Conservation (phyloP, 2,113 vertebrate species). For the Sardina pilchardus region DNA sequence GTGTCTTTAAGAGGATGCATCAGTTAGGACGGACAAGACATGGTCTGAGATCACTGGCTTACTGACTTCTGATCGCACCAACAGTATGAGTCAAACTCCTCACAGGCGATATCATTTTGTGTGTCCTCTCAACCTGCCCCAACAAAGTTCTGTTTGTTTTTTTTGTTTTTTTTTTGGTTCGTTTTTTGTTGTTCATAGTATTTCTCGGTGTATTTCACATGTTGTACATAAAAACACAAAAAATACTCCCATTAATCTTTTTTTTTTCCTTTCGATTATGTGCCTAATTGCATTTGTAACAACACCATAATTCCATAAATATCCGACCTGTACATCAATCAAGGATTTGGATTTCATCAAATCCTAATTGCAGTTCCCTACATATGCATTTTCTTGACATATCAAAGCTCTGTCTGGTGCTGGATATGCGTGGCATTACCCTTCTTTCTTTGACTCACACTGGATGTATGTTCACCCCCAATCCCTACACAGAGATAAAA, state of each 20-base stretch:
- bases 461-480: not conserved
- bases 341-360: not conserved
- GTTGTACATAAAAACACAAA: slow-evolving; percentile 13
- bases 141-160: not conserved
- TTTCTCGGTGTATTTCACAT: not conserved
- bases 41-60: slow-evolving; percentile 8
- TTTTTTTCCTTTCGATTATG: not conserved
- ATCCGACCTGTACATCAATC: slow-evolving; percentile 1
- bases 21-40: not conserved
- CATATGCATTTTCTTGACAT: not conserved
- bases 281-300: not conserved
- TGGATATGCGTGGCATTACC: slow-evolving; percentile 5
- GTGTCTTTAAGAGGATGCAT: not conserved
- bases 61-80: not conserved
- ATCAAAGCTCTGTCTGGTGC: not conserved
- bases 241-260: slow-evolving; percentile 12
- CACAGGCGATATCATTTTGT: not conserved
- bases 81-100: slow-evolving; percentile 5
- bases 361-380: not conserved
- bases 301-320: not conserved
- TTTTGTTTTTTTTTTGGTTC: not conserved
- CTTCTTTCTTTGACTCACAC: not conserved
- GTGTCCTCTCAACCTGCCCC: not conserved
- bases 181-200: not conserved
- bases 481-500: not conserved